phyloP scores from a whole-genome alignment of 2,113 vertebrate genomes.

The Halcyon senegalensis region DNA sequence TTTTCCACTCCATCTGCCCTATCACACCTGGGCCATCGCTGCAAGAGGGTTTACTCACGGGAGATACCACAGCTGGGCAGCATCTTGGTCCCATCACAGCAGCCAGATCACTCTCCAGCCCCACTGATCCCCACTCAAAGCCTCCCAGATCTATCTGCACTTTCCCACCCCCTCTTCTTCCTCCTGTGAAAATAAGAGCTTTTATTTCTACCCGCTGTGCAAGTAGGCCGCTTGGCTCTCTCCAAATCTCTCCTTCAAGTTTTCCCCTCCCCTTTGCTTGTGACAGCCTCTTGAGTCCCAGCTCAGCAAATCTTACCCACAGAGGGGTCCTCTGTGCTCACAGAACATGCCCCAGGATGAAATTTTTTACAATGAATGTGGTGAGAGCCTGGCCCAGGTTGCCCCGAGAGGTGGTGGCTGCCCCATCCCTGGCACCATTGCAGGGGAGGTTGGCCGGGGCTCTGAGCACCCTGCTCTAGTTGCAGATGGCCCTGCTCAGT shows the following conservation, averaged over 20 bases:
- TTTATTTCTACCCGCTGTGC: background rate
- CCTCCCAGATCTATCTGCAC: background rate
- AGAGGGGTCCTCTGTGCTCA: background rate
- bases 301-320: background rate
- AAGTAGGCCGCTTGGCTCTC: background rate
- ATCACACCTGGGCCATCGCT: accelerated
- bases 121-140: background rate
- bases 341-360: accelerated
- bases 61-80: background rate
- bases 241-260: background rate
- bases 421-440: background rate
- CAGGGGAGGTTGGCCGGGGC: accelerated
- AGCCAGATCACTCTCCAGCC: background rate
- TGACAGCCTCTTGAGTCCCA: background rate
- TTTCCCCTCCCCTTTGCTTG: background rate
- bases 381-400: accelerated
- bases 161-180: slow-evolving; percentile 46
- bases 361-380: background rate
- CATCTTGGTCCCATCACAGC: background rate
- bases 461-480: accelerated
- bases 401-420: background rate
- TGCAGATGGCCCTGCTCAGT: background rate
- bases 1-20: background rate
- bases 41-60: background rate
- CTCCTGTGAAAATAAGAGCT: background rate